These are phyloP conservation scores for Sula dactylatra DNA, from an alignment of 2,113 vertebrate species.

Conservation along the genomic window DNA sequence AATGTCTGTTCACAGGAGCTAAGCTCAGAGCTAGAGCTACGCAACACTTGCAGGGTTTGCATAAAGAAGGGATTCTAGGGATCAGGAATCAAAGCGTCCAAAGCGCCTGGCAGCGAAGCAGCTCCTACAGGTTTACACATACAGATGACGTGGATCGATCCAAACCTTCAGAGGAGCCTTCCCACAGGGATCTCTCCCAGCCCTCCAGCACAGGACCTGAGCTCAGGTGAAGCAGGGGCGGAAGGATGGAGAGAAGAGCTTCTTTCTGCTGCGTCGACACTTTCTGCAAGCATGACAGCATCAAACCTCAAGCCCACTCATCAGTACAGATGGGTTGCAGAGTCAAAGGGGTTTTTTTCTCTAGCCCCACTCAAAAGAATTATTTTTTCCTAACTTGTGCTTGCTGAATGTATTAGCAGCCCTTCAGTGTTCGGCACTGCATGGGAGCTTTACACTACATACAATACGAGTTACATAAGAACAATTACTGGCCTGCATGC, in stretches of 20 bases:
- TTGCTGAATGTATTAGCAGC: neutral
- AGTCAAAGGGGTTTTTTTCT: neutral
- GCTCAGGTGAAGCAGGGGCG: neutral
- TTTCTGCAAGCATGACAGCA: neutral
- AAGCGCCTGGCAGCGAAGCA: neutral
- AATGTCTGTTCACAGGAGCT: neutral
- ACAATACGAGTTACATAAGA: slow-evolving; percentile 5
- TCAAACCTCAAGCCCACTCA: neutral
- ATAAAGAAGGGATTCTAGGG: neutral
- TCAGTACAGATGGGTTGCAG: neutral
- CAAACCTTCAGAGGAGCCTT: neutral
- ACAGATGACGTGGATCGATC: neutral
- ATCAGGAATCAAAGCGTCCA: neutral
- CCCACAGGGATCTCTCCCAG: neutral
- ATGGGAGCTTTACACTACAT: neutral
- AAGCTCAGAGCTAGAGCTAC: neutral
- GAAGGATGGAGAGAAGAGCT: neutral
- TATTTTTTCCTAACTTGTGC: neutral
- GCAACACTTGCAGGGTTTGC: neutral
- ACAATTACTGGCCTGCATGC: neutral
- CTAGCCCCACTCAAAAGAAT: neutral
- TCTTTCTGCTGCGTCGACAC: neutral
- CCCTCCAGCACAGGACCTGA: neutral
- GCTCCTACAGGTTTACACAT: neutral
- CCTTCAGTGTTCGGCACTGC: neutral